Evolutionary conservation across 2,797 vertebrate genomes (phyloP).

Genomic region (Atherinosoma microstoma): DNA sequence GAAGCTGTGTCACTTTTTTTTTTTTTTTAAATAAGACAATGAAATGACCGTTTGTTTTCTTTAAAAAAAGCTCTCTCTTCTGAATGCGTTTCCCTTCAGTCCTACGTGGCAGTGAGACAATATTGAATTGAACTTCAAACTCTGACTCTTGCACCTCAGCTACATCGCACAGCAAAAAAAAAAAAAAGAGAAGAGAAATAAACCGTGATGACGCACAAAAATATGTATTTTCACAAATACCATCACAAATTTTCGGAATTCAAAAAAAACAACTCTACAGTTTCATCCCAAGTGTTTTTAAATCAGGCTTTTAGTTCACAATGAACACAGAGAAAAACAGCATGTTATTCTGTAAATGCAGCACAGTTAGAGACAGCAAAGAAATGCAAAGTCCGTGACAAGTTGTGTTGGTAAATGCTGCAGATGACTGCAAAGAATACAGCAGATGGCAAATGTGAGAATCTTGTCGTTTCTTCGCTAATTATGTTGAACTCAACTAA

Average conservation of each 20-base stretch:
- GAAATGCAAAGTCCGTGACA: constrained; percentile 37
- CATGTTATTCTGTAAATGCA: constrained; percentile 49
- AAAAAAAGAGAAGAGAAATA: constrained; percentile 42
- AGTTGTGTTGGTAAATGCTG: constrained; percentile 23
- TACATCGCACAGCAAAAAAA: constrained; percentile 64
- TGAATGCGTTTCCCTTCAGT: constrained; percentile 57
- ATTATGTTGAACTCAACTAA: constrained; percentile 32
- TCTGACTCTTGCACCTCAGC: constrained; percentile 56
- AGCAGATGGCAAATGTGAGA: constrained; percentile 53
- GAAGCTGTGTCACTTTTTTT: constrained; percentile 54
- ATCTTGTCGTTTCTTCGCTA: constrained; percentile 11
- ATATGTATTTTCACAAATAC: constrained; percentile 57
- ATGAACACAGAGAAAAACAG: constrained; percentile 56
- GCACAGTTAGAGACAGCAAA: constrained; percentile 47
- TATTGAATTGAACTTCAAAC: constrained; percentile 46
- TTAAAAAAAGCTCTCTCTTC: constrained; percentile 50
- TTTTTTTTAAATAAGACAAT: constrained; percentile 49
- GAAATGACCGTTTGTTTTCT: constrained; percentile 48
- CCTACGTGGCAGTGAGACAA: constrained; percentile 72
- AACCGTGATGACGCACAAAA: constrained; percentile 63
- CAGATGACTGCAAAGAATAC: constrained; percentile 32
- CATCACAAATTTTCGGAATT: constrained; percentile 58
- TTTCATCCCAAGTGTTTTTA: constrained; percentile 34
- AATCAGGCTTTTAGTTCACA: constrained; percentile 53
- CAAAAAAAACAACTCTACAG: constrained; percentile 46